Conservation (phyloP, 1,140 invertebrate species). For the Paraescarpia echinospica region DNA sequence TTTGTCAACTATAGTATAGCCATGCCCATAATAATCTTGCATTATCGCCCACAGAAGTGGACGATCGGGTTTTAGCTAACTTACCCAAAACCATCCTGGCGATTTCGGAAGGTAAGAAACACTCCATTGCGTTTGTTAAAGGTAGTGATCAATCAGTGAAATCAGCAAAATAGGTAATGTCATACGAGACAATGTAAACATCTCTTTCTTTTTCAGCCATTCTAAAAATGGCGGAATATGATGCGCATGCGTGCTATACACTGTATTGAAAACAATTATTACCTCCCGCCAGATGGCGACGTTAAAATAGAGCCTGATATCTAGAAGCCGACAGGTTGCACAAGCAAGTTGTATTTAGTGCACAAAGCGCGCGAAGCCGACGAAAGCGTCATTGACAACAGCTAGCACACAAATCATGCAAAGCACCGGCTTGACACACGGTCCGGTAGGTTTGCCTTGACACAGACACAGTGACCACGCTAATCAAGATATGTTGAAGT, state of each 20-base stretch:
- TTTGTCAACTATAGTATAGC: background rate
- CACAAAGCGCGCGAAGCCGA: background rate
- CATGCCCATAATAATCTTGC: background rate
- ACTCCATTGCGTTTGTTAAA: background rate
- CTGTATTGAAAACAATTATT: background rate
- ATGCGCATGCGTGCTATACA: background rate
- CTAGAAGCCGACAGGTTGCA: background rate
- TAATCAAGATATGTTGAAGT: no score
- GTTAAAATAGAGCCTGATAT: background rate
- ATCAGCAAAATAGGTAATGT: background rate
- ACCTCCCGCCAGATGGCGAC: background rate
- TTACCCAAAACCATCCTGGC: background rate
- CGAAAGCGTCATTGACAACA: background rate
- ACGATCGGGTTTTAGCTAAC: background rate
- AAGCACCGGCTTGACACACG: no score
- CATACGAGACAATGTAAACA: background rate
- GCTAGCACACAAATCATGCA: no score
- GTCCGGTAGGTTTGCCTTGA: no score
- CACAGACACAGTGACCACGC: no score
- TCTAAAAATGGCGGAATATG: conserved; percentile 5
- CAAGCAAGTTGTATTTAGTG: background rate
- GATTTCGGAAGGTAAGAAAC: background rate
- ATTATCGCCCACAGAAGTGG: background rate
- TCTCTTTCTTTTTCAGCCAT: background rate
- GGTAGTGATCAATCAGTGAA: background rate